Conservation (phyloP, 2,113 vertebrate genomes). For the Oenanthe oenanthe region DNA sequence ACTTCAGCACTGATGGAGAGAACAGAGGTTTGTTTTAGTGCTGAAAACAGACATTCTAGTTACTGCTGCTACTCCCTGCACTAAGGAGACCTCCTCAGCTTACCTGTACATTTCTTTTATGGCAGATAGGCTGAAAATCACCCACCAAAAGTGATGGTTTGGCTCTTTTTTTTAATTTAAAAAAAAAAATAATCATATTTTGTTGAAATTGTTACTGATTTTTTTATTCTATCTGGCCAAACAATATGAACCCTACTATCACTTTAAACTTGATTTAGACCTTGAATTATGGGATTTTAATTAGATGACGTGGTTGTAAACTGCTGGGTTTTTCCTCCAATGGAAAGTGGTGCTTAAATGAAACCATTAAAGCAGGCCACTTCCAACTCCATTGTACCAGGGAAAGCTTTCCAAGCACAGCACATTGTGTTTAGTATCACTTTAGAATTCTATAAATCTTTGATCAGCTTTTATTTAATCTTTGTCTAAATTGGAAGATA, state of each 20-base stretch:
- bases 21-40: background rate
- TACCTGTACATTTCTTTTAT: background rate
- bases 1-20: background rate
- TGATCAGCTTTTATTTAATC: constrained; percentile 81
- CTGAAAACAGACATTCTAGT: background rate
- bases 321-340: background rate
- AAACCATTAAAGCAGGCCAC: background rate
- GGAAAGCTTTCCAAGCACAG: constrained; percentile 44
- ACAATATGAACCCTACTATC: background rate
- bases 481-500: constrained; percentile 75
- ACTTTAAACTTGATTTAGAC: background rate
- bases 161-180: background rate
- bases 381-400: constrained; percentile 10
- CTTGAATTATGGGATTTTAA: constrained; percentile 10
- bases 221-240: background rate
- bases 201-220: background rate
- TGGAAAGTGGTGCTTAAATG: background rate
- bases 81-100: background rate
- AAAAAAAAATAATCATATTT: background rate
- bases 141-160: background rate
- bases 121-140: background rate
- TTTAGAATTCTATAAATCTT: constrained; percentile 78
- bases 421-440: constrained; percentile 71
- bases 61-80: background rate
- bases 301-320: constrained; percentile 17